Evolutionary conservation across 1,140 invertebrate species (phyloP).

Genomic region (Drosophila grimshawi): DNA sequence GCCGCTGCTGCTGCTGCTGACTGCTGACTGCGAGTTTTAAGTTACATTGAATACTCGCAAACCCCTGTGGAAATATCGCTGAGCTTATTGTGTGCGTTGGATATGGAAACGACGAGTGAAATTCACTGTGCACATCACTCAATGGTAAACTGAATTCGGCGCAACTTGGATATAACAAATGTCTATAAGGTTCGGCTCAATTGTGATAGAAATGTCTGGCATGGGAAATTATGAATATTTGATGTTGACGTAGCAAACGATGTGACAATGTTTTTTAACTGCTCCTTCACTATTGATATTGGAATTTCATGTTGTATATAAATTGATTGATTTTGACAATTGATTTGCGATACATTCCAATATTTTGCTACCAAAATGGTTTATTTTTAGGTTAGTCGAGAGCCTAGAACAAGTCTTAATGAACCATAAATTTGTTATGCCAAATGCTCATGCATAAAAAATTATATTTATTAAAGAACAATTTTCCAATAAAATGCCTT

Average conservation of each 20-base stretch:
- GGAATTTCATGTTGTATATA: neutral
- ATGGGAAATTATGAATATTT: constrained; percentile 4
- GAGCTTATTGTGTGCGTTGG: constrained; percentile 5
- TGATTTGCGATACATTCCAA: too few species aligned
- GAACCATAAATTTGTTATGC: too few species aligned
- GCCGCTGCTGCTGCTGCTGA: neutral
- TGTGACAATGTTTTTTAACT: neutral
- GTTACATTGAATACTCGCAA: constrained; percentile 4
- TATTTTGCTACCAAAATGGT: too few species aligned
- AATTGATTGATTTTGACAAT: constrained; percentile 1
- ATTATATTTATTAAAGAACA: too few species aligned
- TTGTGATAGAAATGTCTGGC: neutral
- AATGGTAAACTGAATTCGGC: constrained; percentile 17
- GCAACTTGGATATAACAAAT: constrained; percentile 8
- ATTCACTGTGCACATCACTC: neutral
- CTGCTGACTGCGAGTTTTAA: constrained; percentile 7
- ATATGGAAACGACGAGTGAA: constrained; percentile 11
- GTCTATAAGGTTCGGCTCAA: neutral
- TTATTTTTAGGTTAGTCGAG: too few species aligned
- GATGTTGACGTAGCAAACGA: neutral
- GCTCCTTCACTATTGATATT: neutral
- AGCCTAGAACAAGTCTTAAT: too few species aligned
- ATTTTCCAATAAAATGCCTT: too few species aligned
- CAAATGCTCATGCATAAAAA: too few species aligned
- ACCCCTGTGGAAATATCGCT: constrained; percentile 35